A percentile compares a stretch with the other conserved stretches of the same genome.
These are phyloP conservation scores for Hipposideros larvatus DNA, from an alignment of 2,797 vertebrate genomes.

Conservation along the genomic window DNA sequence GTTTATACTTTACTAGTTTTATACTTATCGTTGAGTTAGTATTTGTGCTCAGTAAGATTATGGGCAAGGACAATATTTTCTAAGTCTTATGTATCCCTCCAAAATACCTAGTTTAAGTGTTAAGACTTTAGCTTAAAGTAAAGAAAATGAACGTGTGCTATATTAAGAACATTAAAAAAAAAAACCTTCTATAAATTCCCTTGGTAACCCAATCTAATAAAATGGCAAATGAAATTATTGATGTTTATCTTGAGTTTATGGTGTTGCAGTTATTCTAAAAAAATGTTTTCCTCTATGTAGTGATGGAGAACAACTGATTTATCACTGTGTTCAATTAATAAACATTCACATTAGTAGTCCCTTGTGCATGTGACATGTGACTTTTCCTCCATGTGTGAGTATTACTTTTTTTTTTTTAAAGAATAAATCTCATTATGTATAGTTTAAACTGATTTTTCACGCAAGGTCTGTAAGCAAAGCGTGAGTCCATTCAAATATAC, in stretches of 20 bases:
- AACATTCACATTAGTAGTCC: not conserved
- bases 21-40: not conserved
- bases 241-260: not conserved
- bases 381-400: not conserved
- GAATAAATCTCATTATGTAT: not conserved
- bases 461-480: not conserved
- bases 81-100: not conserved
- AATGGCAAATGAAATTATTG: constrained; percentile 2
- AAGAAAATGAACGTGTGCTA: constrained; percentile 27
- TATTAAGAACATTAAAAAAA: constrained; percentile 9
- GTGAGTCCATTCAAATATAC: constrained; percentile 12
- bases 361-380: not conserved
- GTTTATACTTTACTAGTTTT: not conserved
- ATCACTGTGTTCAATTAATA: not conserved
- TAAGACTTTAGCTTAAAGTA: constrained; percentile 20
- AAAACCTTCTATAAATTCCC: not conserved
- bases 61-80: not conserved
- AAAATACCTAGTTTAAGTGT: not conserved
- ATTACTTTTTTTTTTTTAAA: not conserved
- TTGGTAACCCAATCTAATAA: not conserved
- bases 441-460: constrained; percentile 61
- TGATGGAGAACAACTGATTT: constrained; percentile 6
- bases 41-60: constrained; percentile 24
- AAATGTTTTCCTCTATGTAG: not conserved
- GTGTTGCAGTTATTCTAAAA: not conserved